Evolutionary conservation across 2,797 vertebrate genomes (phyloP), one percentile per base, ranked within the genome.

Genomic region (Sebastes iracundus): DNA sequence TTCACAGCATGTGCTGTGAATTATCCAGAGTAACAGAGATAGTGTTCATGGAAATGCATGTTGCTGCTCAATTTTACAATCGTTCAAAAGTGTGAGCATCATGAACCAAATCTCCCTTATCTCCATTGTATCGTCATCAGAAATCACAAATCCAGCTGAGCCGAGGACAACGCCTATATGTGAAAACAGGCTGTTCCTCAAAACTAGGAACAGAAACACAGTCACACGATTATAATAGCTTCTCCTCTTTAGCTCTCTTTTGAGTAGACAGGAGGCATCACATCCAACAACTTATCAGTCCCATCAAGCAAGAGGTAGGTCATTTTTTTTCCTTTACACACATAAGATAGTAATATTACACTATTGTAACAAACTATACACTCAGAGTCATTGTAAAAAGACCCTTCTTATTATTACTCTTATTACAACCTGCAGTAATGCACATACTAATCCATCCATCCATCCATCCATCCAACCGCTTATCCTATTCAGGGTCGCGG

Each of bases 221-320:
- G 20, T 60, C 12, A 20, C 2, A 0, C 46, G 2, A 13, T n/a
- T 42, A 71, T 27, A 16, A 59, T 20, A 49, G 11, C 38, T 5
- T 1, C 4, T 3, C 0, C 20, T 30, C 56, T 58, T 12, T 7
- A 35, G 5, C 11, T 49, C 4, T n/a, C 7, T 13, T 13, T 49
- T 11, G 1, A 63, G 4, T 33, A 10, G 6, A 16, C 33, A 42
- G 28, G 46, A 23, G 4, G 3, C 0, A 0, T 38, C n/a, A 23
- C n/a, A 30, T 23, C 9, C 55, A 63, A 7, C 71, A 72, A 71
- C 42, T 59, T 14, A 18, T 71, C 30, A 2, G 12, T 49, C 42
- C 20, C 38, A 70, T 62, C 35, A 6, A 25, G 5, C 60, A 32
- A 28, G 2, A 77, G 90, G 92, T 91, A 88, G 5, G 86, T 79